Base-by-base conservation (phyloP, 2,797 vertebrate species). In the Decapterus maruadsi region DNA sequence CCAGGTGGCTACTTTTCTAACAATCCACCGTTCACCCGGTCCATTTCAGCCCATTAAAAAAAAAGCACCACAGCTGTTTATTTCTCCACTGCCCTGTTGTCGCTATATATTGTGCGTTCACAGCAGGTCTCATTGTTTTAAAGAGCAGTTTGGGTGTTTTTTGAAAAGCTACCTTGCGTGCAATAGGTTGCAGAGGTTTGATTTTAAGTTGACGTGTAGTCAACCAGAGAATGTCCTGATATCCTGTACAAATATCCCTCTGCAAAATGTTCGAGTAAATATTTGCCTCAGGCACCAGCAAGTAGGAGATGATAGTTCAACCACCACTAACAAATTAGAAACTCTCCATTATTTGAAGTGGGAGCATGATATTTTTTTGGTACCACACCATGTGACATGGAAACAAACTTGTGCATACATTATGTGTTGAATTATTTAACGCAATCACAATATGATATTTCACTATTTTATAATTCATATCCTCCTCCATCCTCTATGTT, bases 91-190 rank as follows among this genome's bases (percentile, higher is more conserved):
- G 5, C 58, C 31, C 22, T 65, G 63, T 34, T 46, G 40, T 55
- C 56, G 6, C 19, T 40, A 3, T 20, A 3, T 20, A 9, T 19
- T 34, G 11, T 59, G 55, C 53, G 4, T 1, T 4, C 2, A 1
- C 13, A 40, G 51, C 31, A 45, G 31, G 34, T 68, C 8, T 40
- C 22, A n/a, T 19, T 34, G 4, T 69, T 63, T 58, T 13, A 7
- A 7, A 54, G 31, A 42, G 34, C 63, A 34, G 16, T 8, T 8
- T 3, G 31, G 31, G 10, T 53, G 16, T 29, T 57, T 72, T 57
- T 73, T 22, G 9, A 2, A 81, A 71, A 81, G 57, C 73, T 68
- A 22, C 20, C 50, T 51, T 51, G 19, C 20, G 19, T 19, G n/a
- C 19, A 4, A 50, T 20, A 50, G n/a, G 19, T 50, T n/a, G 9